Base-by-base conservation (phyloP, 2,888 invertebrate genomes). In the Nomada lathburiana region DNA sequence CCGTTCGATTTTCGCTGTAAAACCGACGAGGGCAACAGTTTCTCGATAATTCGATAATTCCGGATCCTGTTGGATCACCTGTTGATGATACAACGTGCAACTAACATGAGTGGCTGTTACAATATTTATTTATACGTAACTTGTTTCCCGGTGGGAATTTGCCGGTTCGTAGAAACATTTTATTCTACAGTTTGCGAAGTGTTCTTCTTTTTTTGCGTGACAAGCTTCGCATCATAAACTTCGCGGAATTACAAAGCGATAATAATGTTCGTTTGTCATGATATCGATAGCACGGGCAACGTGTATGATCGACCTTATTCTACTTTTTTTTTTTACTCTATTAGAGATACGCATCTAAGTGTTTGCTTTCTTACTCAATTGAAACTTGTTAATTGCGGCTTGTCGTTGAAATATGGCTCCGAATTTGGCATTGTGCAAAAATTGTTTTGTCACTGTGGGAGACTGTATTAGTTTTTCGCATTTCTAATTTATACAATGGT, bases 21-120 rank as follows among this genome's bases (percentile, higher is more conserved):
- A 52, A 69, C 16, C 50, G n/a, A 13, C 23, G 29, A 9, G n/a
- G 44, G n/a, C 26, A 62, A 52, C 62, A 76, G 68, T 59, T n/a
- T 18, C 2, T 13, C n/a, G 36, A 36, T 36, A 36, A 36, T 36
- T 36, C 18, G 82, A 82, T 82, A 82, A 76, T 63, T 16, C 23
- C 20, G n/a, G 42, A 60, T 55, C n/a, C 29, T 18, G 64, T 42
- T 59, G 36, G 53, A 57, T 57, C 26, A 29, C 57, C 4, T 26
- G 26, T 57, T 16, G 26, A 0, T 47, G 63, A 74, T 29, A 26
- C 55, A 53, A 44, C 26, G 16, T 11, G 20, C 18, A 67, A 20
- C 26, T 20, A 36, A 36, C 7, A 18, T 16, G 18, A n/a, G 44
- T 13, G 5, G 9, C 26, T 50, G n/a, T 1, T 11, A 50, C n/a